phyloP scores from a whole-genome alignment of 2,888 invertebrate species.

The Biston betularia region DNA sequence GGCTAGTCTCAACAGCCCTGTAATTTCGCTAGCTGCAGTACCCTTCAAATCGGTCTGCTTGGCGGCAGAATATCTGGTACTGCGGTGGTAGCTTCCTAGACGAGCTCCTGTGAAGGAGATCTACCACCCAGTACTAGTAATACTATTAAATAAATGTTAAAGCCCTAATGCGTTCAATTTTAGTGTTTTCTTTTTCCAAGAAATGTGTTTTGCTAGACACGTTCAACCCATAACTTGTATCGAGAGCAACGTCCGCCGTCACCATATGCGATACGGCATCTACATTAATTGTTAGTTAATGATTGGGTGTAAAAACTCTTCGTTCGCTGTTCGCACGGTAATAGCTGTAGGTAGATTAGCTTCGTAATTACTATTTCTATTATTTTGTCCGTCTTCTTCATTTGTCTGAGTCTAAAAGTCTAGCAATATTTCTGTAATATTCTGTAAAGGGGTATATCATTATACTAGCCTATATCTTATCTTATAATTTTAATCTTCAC shows the following conservation, averaged over 20 bases:
- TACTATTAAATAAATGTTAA: too few species aligned
- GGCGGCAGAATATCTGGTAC: too few species aligned
- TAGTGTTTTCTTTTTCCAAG: background rate
- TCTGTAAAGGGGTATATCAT: background rate
- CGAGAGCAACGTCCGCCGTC: slow-evolving; percentile 58
- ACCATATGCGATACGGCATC: slow-evolving; percentile 57
- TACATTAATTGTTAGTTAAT: slow-evolving; percentile 74
- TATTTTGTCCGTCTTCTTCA: slow-evolving; percentile 12
- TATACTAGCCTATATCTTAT: background rate
- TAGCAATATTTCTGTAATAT: background rate
- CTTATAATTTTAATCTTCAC: background rate
- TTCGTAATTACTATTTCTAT: slow-evolving; percentile 38
- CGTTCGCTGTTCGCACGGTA: slow-evolving; percentile 65
- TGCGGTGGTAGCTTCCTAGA: too few species aligned
- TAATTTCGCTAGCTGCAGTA: too few species aligned
- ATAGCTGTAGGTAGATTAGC: slow-evolving; percentile 44
- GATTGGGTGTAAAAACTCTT: slow-evolving; percentile 64
- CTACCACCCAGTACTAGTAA: too few species aligned
- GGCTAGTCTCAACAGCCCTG: too few species aligned
- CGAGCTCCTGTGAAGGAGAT: too few species aligned
- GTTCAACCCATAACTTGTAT: slow-evolving; percentile 47
- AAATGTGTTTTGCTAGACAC: slow-evolving; percentile 39
- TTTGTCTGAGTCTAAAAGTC: background rate
- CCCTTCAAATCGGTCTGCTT: too few species aligned
- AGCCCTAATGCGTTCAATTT: too few species aligned